Percentiles rank a stretch among this genome's conserved stretches.
Conservation (phyloP, 2,113 vertebrate species). For the Genyomyrus donnyi region DNA sequence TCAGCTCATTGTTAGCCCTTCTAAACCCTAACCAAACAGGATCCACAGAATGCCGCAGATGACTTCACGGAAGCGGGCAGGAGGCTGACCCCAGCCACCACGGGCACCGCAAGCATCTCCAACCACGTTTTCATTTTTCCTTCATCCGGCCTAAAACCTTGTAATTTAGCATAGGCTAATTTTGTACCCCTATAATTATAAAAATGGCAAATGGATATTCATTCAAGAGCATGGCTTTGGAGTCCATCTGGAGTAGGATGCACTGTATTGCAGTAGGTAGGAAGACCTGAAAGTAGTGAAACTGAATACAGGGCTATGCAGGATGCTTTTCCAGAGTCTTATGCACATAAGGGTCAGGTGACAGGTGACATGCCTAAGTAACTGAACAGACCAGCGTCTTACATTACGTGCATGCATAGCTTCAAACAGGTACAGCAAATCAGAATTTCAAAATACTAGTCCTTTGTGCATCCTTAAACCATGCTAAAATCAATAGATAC, state of each 20-base stretch:
- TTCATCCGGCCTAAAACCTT: neutral
- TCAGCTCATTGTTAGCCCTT: neutral
- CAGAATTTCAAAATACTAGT: neutral
- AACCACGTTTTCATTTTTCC: neutral
- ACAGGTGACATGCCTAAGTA: neutral
- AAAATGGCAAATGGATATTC: neutral
- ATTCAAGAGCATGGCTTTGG: neutral
- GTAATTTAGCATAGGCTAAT: neutral
- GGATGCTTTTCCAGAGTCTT: neutral
- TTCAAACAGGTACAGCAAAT: neutral
- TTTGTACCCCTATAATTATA: neutral
- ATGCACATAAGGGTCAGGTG: neutral
- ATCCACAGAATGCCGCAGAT: neutral
- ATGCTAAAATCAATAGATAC: constrained; percentile 1
- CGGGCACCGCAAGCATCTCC: neutral
- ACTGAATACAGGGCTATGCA: neutral
- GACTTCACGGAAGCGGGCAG: neutral
- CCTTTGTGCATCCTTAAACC: neutral
- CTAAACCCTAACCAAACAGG: neutral
- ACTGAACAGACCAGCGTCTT: neutral
- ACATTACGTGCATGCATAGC: neutral
- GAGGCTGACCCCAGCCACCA: neutral
- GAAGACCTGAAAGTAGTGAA: neutral
- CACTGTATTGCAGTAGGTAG: neutral
- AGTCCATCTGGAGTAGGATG: neutral